phyloP scores from a whole-genome alignment of 2,888 invertebrate species.

The Cosmorhoe ocellata region DNA sequence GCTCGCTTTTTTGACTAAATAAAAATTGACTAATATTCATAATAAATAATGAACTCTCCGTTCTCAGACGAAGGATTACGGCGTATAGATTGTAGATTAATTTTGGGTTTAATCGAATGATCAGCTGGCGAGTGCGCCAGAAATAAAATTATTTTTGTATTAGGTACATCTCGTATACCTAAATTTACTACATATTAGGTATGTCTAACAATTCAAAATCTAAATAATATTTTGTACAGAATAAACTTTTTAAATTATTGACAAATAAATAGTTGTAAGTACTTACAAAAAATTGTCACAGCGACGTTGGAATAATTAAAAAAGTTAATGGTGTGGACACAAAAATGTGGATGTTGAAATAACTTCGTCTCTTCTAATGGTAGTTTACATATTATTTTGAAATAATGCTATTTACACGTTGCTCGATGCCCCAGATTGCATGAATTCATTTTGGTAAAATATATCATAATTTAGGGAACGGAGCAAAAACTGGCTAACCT shows the following conservation, averaged over 20 bases:
- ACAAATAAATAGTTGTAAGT: too few relatives aligned
- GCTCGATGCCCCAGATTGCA: constrained; percentile 40
- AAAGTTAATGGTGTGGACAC: too few relatives aligned
- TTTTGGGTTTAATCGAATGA: constrained; percentile 56
- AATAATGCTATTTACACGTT: constrained; percentile 3
- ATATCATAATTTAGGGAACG: constrained; percentile 72
- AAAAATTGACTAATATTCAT: constrained; percentile 83
- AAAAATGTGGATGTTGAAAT: too few relatives aligned
- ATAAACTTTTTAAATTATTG: too few relatives aligned
- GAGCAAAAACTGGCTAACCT: constrained; percentile 69
- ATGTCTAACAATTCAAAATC: too few relatives aligned
- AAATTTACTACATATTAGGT: too few relatives aligned
- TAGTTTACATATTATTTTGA: not conserved
- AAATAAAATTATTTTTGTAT: constrained; percentile 22
- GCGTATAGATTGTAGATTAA: constrained; percentile 74
- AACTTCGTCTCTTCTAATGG: too few relatives aligned
- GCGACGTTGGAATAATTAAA: too few relatives aligned
- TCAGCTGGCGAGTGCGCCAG: constrained; percentile 33
- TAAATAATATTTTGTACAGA: too few relatives aligned
- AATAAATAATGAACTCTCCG: constrained; percentile 81
- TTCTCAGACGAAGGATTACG: constrained; percentile 70
- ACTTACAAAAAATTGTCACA: too few relatives aligned
- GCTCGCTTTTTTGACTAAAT: constrained; percentile 79
- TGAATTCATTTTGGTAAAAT: constrained; percentile 59
- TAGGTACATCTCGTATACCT: constrained; percentile 1